Conservation (phyloP, 2,888 invertebrate genomes). For the Pollenia griseotomentosa region DNA sequence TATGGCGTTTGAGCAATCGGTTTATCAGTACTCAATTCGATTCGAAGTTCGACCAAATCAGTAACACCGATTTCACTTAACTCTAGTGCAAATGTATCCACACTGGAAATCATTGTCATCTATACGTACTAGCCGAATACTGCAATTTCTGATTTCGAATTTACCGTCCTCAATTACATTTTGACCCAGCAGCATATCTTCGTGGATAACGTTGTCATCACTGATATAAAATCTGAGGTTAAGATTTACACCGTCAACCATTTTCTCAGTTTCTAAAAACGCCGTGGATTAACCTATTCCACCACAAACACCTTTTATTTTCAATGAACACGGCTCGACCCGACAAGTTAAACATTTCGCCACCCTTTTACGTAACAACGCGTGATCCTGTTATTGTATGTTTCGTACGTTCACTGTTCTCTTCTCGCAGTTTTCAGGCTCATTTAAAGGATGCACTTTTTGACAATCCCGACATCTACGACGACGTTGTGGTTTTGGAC, state of each 20-base stretch:
- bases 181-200: neutral
- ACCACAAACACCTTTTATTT: slow-evolving; percentile 42
- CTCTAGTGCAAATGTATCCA: slow-evolving; percentile 45
- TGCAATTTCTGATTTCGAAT: neutral
- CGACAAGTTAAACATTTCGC: neutral
- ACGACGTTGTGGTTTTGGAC: slow-evolving; percentile 3
- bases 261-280: slow-evolving; percentile 4
- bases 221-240: neutral
- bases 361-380: neutral
- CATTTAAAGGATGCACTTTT: slow-evolving; percentile 6
- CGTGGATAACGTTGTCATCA: neutral
- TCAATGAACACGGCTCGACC: neutral
- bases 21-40: slow-evolving; percentile 36
- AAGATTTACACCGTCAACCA: slow-evolving; percentile 4
- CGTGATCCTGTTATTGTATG: neutral
- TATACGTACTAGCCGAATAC: neutral
- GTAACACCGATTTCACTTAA: slow-evolving; percentile 57
- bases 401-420: slow-evolving; percentile 26
- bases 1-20: slow-evolving; percentile 58
- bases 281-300: slow-evolving; percentile 22
- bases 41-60: slow-evolving; percentile 54
- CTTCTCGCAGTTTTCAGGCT: slow-evolving; percentile 45
- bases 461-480: slow-evolving; percentile 17
- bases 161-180: neutral
- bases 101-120: slow-evolving; percentile 5